Conservation (phyloP, 2,888 invertebrate genomes). For the Corbicula japonica region DNA sequence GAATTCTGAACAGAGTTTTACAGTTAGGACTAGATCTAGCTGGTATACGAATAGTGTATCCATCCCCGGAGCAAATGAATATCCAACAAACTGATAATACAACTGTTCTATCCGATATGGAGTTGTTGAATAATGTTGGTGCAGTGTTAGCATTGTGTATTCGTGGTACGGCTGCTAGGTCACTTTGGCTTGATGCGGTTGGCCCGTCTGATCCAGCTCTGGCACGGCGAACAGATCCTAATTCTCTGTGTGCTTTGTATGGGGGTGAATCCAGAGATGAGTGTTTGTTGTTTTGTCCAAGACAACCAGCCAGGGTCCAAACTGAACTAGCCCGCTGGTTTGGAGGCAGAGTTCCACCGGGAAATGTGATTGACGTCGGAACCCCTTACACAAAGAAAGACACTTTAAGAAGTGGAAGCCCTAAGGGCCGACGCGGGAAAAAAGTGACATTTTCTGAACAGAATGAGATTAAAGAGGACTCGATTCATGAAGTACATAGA, state of each 20-base stretch:
- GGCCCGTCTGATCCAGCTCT: constrained; percentile 84
- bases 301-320: constrained; percentile 77
- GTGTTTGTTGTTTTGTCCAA: constrained; percentile 81
- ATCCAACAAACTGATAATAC: constrained; percentile 64
- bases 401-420: constrained; percentile 71
- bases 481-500: constrained; percentile 43
- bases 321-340: constrained; percentile 83
- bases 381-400: constrained; percentile 76
- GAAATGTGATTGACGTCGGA: constrained; percentile 81
- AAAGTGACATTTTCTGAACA: constrained; percentile 67
- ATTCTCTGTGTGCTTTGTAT: constrained; percentile 83
- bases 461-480: constrained; percentile 32
- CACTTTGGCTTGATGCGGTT: constrained; percentile 83
- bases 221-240: constrained; percentile 82
- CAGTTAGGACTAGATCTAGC: constrained; percentile 83
- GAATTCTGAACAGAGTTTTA: constrained; percentile 79
- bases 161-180: constrained; percentile 81
- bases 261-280: constrained; percentile 82
- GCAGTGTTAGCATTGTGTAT: constrained; percentile 82
- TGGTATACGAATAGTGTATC: constrained; percentile 82
- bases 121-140: constrained; percentile 77
- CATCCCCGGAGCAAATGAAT: constrained; percentile 75
- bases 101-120: constrained; percentile 58
- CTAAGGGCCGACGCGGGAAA: constrained; percentile 74
- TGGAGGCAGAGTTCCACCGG: constrained; percentile 81